Evolutionary conservation across 2,888 invertebrate genomes (phyloP), one percentile per base, ranked within the genome.

Genomic region (Cynaeus angustus): DNA sequence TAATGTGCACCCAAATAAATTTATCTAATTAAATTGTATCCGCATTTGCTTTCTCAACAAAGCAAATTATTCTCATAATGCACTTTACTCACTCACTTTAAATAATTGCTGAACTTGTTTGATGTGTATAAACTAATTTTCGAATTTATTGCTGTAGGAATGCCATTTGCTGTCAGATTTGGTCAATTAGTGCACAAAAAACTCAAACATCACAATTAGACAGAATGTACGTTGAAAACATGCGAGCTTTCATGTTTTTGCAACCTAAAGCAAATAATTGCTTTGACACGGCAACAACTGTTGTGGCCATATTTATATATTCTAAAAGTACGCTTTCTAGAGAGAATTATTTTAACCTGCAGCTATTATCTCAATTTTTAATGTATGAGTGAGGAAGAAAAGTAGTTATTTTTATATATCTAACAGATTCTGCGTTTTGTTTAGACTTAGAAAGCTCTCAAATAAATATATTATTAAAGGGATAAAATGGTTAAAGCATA

Each of bases 31-130:
- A 50, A 62, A 62, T 38, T 62, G 5, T 52, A 16, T 28, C 2
- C 13, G 52, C 21, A 38, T 48, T 37, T 61, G 28, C 41, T 59
- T 59, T 30, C 45, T 56, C 56, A 21, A 56, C 56, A 55, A 21
- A n/a, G 41, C 14, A 38, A 38, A 38, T 41, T 55, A 38, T 28
- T 28, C 28, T 28, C 6, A 52, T 52, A 12, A 52, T 55, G 26
- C 56, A 56, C 10, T 41, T 56, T 16, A 41, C 26, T 56, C 37
- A n/a, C n/a, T 16, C 37, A 7, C 38, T 55, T 21, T 14, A 37
- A 55, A 33, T 55, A 38, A 55, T 55, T 55, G 37, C 10, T 38
- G 16, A 55, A 55, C 14, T 16, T n/a, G 21, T 46, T 50, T 50
- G 21, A 50, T 21, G 48, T 26, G 48, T 21, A 46, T 21, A 46